Evolutionary conservation across 2,113 vertebrate species (phyloP).

Genomic region (Alouatta palliata): DNA sequence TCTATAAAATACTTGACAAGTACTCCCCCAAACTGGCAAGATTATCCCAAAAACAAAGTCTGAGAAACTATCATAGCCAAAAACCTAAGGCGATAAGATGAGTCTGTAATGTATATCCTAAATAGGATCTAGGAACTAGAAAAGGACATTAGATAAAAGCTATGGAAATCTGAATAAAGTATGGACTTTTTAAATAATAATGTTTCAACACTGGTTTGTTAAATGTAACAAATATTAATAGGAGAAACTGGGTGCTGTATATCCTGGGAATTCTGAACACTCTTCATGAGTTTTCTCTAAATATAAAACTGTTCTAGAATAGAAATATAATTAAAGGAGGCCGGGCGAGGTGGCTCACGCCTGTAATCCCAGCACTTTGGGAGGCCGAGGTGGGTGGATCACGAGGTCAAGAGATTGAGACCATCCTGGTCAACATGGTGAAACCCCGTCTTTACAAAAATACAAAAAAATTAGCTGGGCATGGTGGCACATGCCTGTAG

Average conservation of each 20-base stretch:
- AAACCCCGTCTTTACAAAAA: no score
- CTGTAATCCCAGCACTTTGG: no score
- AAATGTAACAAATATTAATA: not conserved
- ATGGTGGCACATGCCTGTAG: no score
- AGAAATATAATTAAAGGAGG: no score
- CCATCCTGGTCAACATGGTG: no score
- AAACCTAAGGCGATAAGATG: not conserved
- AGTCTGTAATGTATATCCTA: not conserved
- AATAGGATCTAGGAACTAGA: not conserved
- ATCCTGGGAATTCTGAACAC: not conserved
- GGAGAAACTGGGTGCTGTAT: not conserved
- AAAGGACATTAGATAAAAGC: not conserved
- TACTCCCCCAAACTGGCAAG: not conserved
- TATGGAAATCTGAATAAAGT: not conserved
- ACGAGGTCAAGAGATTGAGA: no score
- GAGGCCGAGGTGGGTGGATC: no score
- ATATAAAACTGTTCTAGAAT: not conserved
- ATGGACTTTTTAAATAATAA: not conserved
- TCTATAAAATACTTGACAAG: not conserved
- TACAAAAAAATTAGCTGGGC: no score
- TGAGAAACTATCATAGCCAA: not conserved
- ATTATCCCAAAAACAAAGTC: not conserved
- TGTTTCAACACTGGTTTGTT: not conserved
- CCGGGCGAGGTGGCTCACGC: no score
- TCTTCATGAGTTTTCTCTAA: not conserved